Base-by-base conservation (phyloP, 2,888 invertebrate species). In the Papilio demoleus region DNA sequence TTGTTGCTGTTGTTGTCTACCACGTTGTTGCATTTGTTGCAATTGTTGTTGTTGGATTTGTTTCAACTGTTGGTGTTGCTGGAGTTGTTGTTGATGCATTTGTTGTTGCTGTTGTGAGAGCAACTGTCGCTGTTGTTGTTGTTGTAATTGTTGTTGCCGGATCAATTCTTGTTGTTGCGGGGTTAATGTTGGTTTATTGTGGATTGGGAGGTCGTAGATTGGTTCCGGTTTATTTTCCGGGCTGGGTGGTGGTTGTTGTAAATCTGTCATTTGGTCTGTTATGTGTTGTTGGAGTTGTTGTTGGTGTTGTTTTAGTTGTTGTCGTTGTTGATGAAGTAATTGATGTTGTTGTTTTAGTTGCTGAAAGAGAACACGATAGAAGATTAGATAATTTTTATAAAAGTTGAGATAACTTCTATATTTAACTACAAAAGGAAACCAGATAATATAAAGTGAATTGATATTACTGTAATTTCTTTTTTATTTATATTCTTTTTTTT, bases 121-220 rank as follows among this genome's bases (percentile, higher is more conserved):
- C 53, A 71, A 71, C 63, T 61, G 77, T 50, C 70, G 69, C 22
- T 76, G 76, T 72, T 71, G 75, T 62, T 72, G 74, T 62, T 70
- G 71, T 45, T 75, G 74, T 17, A 75, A 70, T 65, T 77, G 80
- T 60, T 75, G 76, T 58, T 76, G 77, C 64, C 74, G 74, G 5
- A 77, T 77, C 8, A 76, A 80, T 31, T 77, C 79, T 58, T 77
- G 78, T 62, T 77, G 79, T 67, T 79, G 80, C 27, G 73, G 84
- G 27, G 87, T 87, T 17, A 86, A 74, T 19, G 84, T 84, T 22
- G 90, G 90, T 72, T 88, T 91, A 79, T 90, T 91, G 79, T 91
- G 91, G 76, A 90, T 88, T 17, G 90, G 91, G 75, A 90, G 74
- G 70, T 91, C 91, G 79, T 91, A 90, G 62, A 90, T 91, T 1